Conservation (phyloP, 2,888 invertebrate species). For the Leucoma salicis region DNA sequence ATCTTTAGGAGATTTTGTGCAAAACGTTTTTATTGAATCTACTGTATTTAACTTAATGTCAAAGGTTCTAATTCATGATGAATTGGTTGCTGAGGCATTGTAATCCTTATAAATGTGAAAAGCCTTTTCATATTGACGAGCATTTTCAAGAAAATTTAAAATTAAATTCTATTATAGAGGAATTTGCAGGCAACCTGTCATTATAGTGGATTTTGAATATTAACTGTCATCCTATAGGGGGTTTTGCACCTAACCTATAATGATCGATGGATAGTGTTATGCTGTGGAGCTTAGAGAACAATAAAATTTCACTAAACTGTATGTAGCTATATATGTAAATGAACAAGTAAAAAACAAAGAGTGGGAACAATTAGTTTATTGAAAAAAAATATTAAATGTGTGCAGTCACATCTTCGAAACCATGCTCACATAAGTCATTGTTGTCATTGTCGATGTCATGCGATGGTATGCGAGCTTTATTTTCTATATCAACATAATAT, state of each 20-base stretch:
- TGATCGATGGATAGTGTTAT: constrained; percentile 1
- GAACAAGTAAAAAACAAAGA: too few species aligned
- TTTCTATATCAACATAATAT: neutral
- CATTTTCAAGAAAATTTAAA: neutral
- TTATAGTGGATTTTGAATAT: constrained; percentile 5
- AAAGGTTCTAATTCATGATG: neutral
- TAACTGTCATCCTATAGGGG: constrained; percentile 3
- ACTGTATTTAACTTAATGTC: too few species aligned
- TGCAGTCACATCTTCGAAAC: neutral
- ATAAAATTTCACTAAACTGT: neutral
- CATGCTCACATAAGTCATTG: neutral
- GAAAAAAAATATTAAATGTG: neutral
- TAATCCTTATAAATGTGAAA: neutral
- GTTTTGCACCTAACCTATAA: constrained; percentile 3
- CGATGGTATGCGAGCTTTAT: neutral
- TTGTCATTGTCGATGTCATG: too few species aligned
- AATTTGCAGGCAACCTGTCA: constrained; percentile 3
- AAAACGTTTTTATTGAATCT: neutral
- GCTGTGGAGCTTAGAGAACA: neutral
- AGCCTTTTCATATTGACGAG: neutral
- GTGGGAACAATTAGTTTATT: neutral
- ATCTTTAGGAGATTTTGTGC: neutral
- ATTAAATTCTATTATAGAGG: constrained; percentile 4
- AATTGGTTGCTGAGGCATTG: neutral
- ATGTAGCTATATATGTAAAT: neutral